Evolutionary conservation across 2,888 invertebrate genomes (phyloP), one percentile per base, ranked within the genome.

Genomic region (Mongoloraphidia duomilia): DNA sequence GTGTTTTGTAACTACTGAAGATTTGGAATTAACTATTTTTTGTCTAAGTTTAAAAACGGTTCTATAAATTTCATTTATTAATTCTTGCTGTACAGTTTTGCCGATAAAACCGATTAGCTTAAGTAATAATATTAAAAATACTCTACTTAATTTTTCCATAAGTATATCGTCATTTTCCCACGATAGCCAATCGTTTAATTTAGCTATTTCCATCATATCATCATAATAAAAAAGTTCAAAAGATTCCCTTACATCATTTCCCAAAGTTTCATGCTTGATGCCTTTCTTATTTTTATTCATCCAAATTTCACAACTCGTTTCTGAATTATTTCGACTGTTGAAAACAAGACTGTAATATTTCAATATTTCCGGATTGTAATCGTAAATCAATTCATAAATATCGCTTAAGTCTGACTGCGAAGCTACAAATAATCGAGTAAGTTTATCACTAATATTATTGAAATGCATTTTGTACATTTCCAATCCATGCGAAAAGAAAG

Each of bases 21-120:
- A 12, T 26, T 41, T 46, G 14, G 50, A 36, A 36, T 52, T 47
- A 9, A 55, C 41, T 36, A 54, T 36, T 49, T 50, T 54, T 14
- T 49, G 49, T 11, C 51, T 49, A 55, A 43, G 58, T 59, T 60
- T 51, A 47, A 56, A 56, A 14, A 53, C 48, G 14, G 43, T 43
- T 4, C 44, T 41, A 17, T 39, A 35, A 34, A 46, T 12, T 36
- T 14, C 35, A 49, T 26, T 37, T 42, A 44, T 34, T 11, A 35
- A 17, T 12, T 49, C 14, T 11, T 38, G 14, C 36, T 14, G 13
- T 43, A 35, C 26, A 11, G 13, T 60, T 51, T 65, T 61, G 14
- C 63, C 57, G n/a, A 68, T 56, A 41, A 74, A 59, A 2, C 73
- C 72, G n/a, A 72, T 69, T 51, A 75, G 74, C 56, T 74, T 74